Evolutionary conservation across 2,113 vertebrate species (phyloP).

Genomic region (Sclerurus mexicanus): DNA sequence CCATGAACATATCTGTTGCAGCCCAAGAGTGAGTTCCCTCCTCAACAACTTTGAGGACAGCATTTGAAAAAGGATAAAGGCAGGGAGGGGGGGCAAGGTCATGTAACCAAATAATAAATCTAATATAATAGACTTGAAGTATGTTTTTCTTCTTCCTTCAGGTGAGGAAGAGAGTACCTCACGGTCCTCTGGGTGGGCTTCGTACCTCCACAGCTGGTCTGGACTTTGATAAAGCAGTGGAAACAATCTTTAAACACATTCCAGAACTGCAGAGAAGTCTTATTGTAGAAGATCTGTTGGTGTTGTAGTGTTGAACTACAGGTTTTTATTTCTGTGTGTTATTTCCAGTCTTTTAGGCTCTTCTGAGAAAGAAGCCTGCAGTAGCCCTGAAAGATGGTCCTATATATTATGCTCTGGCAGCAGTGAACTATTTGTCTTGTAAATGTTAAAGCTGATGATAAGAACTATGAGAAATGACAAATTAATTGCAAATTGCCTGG

Average conservation of each 20-base stretch:
- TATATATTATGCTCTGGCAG: background rate
- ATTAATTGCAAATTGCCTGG: background rate
- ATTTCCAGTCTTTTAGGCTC: background rate
- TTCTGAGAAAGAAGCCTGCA: background rate
- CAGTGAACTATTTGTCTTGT: background rate
- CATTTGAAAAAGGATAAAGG: background rate
- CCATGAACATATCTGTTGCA: background rate
- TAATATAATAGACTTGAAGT: background rate
- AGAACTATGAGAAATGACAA: background rate
- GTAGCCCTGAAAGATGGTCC: background rate
- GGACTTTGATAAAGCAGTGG: constrained; percentile 83
- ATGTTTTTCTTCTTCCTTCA: constrained; percentile 43
- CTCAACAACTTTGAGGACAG: background rate
- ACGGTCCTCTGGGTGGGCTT: constrained; percentile 88
- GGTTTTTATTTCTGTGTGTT: background rate
- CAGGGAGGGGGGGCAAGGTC: background rate
- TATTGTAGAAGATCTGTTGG: background rate
- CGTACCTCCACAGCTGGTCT: constrained; percentile 98
- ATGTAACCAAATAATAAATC: background rate
- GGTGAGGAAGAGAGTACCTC: constrained; percentile 86
- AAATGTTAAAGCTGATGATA: background rate
- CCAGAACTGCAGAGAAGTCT: constrained; percentile 8
- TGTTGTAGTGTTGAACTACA: background rate
- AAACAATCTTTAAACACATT: constrained; percentile 17
- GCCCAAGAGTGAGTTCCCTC: background rate